Base-by-base conservation (phyloP, 2,888 invertebrate species). In the Drosophila nr. perissopoda region DNA sequence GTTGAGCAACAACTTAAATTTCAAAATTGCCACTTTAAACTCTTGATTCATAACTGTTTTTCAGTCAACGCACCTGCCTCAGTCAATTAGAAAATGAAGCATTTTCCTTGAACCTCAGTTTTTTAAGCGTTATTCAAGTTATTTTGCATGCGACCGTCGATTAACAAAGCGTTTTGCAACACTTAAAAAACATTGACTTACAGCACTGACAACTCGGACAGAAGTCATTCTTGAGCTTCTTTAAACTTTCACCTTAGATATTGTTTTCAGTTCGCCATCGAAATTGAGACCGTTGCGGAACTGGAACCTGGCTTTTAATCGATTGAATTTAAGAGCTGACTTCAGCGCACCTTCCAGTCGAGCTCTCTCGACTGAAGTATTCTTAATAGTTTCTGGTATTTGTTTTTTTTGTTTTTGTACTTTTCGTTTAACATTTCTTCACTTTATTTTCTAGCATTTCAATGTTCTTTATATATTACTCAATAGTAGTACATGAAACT, bases 401-500 rank as follows among this genome's bases (percentile, higher is more conserved):
- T 54, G 36, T 52, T 21, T 36, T 10, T 13, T 10, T 53, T n/a
- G n/a, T n/a, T 51, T 38, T 76, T 72, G 61, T 63, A 60, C 65
- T 62, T 65, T 73, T 71, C 54, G 40, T 69, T 76, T 76, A 83
- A 86, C 83, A 79, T 85, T 81, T 71, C 74, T 33, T 57, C 66
- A 80, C 68, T 83, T 84, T 87, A 85, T 84, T 85, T 59, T 59
- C 79, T 82, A 79, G 64, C 21, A 63, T 76, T 76, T 77, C 76
- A 63, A 70, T 68, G 80, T 73, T 80, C 48, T 73, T 77, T 53
- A 42, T 61, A 72, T 77, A 72, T 84, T 82, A 81, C 60, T 85
- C 76, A 85, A 81, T 81, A 79, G 70, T 83, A 82, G 73, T 83
- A 85, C 73, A 85, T 74, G 67, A 68, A 75, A 64, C 80, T 82